These are phyloP conservation scores for Hoplodrina blanda DNA, from an alignment of 2,888 invertebrate genomes.

Conservation along the genomic window DNA sequence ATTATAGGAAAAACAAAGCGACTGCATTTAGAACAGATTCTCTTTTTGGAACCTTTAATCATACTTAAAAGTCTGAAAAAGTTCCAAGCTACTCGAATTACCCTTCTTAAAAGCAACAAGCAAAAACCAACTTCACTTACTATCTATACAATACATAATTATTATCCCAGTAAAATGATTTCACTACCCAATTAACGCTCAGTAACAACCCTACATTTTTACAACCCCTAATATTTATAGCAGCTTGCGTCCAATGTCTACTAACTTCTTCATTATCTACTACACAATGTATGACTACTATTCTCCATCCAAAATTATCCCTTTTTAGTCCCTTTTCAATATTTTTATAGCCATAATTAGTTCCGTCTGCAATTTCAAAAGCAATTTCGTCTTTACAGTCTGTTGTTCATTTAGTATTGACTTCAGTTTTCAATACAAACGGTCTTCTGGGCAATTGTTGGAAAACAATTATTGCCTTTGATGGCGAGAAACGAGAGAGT, in stretches of 20 bases:
- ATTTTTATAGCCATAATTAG: slow-evolving; percentile 77
- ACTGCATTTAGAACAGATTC: too few species aligned
- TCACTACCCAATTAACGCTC: slow-evolving; percentile 1
- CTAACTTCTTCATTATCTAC: slow-evolving; percentile 70
- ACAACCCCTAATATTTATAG: slow-evolving; percentile 78
- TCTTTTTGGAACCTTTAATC: too few species aligned
- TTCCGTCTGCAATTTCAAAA: slow-evolving; percentile 73
- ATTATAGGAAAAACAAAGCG: too few species aligned
- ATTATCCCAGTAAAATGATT: slow-evolving; percentile 1
- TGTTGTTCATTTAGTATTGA: slow-evolving; percentile 56
- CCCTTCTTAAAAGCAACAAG: too few species aligned
- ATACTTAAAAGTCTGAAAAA: too few species aligned
- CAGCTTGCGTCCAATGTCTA: slow-evolving; percentile 76
- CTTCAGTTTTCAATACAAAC: slow-evolving; percentile 50
- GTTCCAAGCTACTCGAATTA: too few species aligned
- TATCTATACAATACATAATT: too few species aligned
- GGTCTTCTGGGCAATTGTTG: slow-evolving; percentile 44
- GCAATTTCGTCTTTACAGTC: slow-evolving; percentile 41
- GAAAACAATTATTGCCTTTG: slow-evolving; percentile 58
- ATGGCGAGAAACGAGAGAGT: slow-evolving; percentile 33
- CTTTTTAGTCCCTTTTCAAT: slow-evolving; percentile 64
- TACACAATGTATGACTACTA: slow-evolving; percentile 76
- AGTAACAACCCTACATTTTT: slow-evolving; percentile 71
- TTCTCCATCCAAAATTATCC: slow-evolving; percentile 54
- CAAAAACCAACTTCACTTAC: too few species aligned